phyloP scores from a whole-genome alignment of 2,113 vertebrate species.

The Hassar affinis region DNA sequence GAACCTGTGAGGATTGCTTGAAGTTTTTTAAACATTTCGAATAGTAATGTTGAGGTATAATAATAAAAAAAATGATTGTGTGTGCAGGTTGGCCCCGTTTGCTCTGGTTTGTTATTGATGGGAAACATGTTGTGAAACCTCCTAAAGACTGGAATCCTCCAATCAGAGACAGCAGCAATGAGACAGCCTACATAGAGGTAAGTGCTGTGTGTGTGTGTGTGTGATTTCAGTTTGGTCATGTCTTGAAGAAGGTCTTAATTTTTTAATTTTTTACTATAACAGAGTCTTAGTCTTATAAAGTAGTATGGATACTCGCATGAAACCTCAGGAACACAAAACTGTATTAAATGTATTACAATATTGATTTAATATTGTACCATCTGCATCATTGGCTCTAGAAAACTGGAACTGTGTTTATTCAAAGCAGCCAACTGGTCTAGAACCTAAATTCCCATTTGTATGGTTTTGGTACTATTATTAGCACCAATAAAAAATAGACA shows the following conservation, averaged over 20 bases:
- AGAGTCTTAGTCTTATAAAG: neutral
- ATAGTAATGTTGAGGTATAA: neutral
- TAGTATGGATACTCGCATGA: neutral
- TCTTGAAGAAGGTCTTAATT: neutral
- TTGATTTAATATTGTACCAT: too few species aligned
- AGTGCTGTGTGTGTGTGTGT: constrained; percentile 20
- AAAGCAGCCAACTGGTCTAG: neutral
- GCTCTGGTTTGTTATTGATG: constrained; percentile 93
- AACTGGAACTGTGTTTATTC: neutral
- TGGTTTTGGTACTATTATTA: neutral
- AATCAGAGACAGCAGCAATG: constrained; percentile 76
- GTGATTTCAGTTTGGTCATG: neutral
- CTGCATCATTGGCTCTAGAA: neutral
- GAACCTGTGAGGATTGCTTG: neutral
- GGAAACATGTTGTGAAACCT: constrained; percentile 91
- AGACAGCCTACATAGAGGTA: constrained; percentile 92
- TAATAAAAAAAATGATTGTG: neutral
- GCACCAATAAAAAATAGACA: neutral
- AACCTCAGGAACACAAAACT: too few species aligned
- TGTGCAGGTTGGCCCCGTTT: constrained; percentile 88
- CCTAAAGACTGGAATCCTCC: constrained; percentile 88
- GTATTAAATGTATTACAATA: too few species aligned
- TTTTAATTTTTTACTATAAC: neutral
- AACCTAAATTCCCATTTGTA: neutral
- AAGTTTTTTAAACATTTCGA: neutral